phyloP scores from a whole-genome alignment of 2,888 invertebrate species.

The Plebejus melissa region DNA sequence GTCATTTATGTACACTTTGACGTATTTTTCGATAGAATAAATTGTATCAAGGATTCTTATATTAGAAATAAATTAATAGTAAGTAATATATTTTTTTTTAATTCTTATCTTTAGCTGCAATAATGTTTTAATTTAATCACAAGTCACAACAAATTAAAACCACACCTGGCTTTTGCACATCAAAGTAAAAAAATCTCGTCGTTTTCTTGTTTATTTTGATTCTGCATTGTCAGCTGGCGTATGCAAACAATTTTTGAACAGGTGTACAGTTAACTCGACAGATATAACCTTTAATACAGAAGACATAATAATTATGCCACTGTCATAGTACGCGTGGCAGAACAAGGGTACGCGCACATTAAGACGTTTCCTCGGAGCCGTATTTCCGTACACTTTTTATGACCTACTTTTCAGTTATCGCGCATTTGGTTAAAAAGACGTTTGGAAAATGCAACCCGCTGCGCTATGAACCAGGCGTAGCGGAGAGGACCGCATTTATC shows the following conservation, averaged over 20 bases:
- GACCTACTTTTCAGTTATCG: too few species aligned
- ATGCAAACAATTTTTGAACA: not conserved
- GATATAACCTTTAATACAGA: not conserved
- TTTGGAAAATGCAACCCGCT: too few species aligned
- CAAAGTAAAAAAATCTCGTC: not conserved
- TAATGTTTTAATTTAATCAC: not conserved
- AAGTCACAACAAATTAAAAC: not conserved
- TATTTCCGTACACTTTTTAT: too few species aligned
- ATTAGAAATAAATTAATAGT: not conserved
- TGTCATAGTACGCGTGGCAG: not conserved
- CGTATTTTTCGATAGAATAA: not conserved
- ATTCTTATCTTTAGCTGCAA: not conserved
- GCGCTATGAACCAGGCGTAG: too few species aligned
- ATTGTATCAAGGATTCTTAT: not conserved
- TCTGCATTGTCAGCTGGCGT: not conserved
- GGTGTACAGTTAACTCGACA: not conserved
- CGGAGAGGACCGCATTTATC: too few species aligned
- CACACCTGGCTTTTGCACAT: not conserved
- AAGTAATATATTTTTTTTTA: not conserved
- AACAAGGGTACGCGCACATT: not conserved
- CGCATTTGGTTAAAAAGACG: too few species aligned
- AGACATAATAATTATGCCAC: not conserved
- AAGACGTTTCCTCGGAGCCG: too few species aligned
- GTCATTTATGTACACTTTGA: not conserved
- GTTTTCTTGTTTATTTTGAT: not conserved